phyloP scores from a whole-genome alignment of 2,113 vertebrate genomes.

The Mystacornis crossleyi region DNA sequence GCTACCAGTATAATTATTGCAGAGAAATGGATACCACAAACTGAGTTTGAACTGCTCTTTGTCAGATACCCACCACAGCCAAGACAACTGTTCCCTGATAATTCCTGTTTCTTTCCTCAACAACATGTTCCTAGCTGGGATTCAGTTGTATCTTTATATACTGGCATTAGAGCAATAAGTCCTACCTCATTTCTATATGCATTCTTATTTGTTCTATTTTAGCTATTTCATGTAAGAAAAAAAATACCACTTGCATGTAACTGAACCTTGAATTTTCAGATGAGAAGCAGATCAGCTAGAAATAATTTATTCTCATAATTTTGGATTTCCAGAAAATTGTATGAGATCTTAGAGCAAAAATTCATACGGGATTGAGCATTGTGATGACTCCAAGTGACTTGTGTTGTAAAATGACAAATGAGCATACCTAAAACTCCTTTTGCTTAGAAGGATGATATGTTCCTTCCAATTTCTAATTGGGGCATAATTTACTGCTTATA shows the following conservation, averaged over 20 bases:
- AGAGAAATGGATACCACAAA: background rate
- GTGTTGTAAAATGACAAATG: background rate
- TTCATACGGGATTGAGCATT: background rate
- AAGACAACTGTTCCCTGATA: background rate
- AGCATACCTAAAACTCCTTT: background rate
- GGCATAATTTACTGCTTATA: background rate
- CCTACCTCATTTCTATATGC: background rate
- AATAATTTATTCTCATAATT: background rate
- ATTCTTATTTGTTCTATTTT: background rate
- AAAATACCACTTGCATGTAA: background rate
- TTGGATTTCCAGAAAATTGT: background rate
- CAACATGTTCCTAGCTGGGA: background rate
- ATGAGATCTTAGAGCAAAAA: background rate
- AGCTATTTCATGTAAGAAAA: background rate
- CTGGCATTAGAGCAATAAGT: background rate
- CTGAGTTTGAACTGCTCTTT: background rate
- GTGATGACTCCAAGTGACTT: accelerated
- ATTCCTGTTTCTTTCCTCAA: background rate
- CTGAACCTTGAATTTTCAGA: background rate
- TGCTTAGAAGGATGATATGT: background rate
- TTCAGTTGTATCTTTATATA: background rate
- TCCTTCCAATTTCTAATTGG: background rate
- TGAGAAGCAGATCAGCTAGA: background rate
- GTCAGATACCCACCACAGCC: background rate
- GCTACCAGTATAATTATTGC: background rate